Conservation (phyloP, 1,140 invertebrate species). For the Brachionus koreanus region DNA sequence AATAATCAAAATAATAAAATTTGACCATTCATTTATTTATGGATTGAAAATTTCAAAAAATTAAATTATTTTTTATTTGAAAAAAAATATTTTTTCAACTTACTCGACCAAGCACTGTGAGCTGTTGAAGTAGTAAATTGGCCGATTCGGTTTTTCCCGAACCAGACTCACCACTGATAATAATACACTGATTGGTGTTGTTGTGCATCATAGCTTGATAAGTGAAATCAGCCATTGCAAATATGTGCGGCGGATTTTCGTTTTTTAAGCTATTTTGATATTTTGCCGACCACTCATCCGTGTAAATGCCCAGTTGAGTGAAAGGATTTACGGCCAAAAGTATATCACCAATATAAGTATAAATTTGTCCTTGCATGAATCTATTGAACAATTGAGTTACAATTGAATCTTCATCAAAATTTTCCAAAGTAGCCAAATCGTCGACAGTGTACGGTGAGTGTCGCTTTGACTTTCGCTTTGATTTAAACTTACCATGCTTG, state of each 20-base stretch:
- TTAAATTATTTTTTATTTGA: no score
- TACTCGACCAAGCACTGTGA: constrained; percentile 68
- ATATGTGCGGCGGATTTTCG: constrained; percentile 78
- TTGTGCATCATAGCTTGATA: constrained; percentile 77
- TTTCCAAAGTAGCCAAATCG: constrained; percentile 73
- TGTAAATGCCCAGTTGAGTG: constrained; percentile 71
- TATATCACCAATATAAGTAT: constrained; percentile 83
- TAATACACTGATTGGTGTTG: constrained; percentile 74
- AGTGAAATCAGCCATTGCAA: constrained; percentile 71
- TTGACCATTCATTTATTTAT: no score
- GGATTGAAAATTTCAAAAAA: no score
- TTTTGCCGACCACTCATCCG: constrained; percentile 62
- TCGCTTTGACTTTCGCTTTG: constrained; percentile 68
- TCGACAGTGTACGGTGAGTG: constrained; percentile 71
- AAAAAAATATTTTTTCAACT: constrained; percentile 38
- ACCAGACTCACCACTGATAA: constrained; percentile 95
- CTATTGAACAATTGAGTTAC: constrained; percentile 71
- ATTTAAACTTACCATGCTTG: constrained; percentile 75
- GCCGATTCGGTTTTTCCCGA: constrained; percentile 89
- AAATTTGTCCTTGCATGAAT: constrained; percentile 72
- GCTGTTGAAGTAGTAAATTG: constrained; percentile 67
- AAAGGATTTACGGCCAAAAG: constrained; percentile 78
- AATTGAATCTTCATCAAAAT: constrained; percentile 72
- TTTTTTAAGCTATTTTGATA: constrained; percentile 72
- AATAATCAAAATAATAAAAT: no score